These are phyloP conservation scores for Tinamus major DNA, from an alignment of 2,797 vertebrate species.

Conservation along the genomic window DNA sequence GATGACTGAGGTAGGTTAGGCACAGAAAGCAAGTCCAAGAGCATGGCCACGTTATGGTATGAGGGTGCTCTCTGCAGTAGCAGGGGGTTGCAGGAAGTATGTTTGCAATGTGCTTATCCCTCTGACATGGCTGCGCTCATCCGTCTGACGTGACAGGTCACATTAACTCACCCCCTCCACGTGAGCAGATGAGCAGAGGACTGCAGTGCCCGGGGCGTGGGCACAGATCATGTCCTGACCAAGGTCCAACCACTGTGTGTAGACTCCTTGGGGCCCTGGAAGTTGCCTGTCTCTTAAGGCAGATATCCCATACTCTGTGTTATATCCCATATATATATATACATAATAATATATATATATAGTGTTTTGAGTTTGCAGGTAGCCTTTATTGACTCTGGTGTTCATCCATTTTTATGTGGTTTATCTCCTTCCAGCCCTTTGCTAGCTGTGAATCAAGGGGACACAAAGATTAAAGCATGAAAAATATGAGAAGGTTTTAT, in stretches of 20 bases:
- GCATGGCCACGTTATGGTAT: not conserved
- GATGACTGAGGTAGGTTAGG: not conserved
- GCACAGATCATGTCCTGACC: not conserved
- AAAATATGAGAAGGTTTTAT: not conserved
- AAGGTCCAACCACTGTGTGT: not conserved
- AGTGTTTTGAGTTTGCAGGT: not conserved
- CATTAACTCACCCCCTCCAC: fast-evolving
- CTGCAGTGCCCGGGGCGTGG: not conserved
- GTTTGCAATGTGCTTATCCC: fast-evolving
- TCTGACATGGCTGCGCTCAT: not conserved
- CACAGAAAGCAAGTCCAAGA: not conserved
- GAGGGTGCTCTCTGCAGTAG: not conserved
- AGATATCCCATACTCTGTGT: not conserved
- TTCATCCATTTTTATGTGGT: not conserved
- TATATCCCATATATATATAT: too few species aligned
- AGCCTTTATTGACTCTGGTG: not conserved
- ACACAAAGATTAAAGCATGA: not conserved
- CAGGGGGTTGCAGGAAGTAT: not conserved
- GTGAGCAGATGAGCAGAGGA: fast-evolving
- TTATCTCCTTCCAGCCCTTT: not conserved
- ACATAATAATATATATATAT: too few species aligned
- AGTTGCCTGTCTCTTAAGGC: not conserved
- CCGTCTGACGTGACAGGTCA: not conserved
- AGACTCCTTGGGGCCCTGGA: not conserved
- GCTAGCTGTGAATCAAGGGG: not conserved